phyloP scores from a whole-genome alignment of 2,888 invertebrate species.

The Mesorhabditis belari region DNA sequence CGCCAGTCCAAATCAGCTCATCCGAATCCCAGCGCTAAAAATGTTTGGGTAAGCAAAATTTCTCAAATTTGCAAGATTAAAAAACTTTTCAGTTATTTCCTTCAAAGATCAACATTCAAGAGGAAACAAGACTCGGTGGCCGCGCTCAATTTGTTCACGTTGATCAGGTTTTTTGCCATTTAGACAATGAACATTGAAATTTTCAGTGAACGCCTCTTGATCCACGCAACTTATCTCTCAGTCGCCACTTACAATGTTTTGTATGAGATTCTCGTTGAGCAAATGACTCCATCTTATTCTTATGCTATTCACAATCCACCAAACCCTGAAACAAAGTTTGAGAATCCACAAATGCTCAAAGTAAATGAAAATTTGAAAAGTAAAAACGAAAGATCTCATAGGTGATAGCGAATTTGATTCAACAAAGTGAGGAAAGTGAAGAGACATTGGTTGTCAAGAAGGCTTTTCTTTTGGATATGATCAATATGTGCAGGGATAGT shows the following conservation, averaged over 20 bases:
- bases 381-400: background rate
- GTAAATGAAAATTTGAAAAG: constrained; percentile 54
- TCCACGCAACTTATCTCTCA: constrained; percentile 80
- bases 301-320: constrained; percentile 77
- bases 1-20: constrained; percentile 88
- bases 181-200: no score
- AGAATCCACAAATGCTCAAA: constrained; percentile 82
- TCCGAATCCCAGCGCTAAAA: constrained; percentile 89
- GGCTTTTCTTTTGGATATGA: constrained; percentile 93
- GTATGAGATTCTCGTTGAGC: constrained; percentile 85
- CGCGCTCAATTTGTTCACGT: constrained; percentile 92
- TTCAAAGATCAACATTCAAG: constrained; percentile 59
- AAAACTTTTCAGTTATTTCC: constrained; percentile 20
- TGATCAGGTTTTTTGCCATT: constrained; percentile 60
- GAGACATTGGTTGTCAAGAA: constrained; percentile 82
- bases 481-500: constrained; percentile 90
- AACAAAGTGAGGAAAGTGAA: constrained; percentile 89
- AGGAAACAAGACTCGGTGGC: constrained; percentile 99
- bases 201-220: constrained; percentile 74
- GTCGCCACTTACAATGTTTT: constrained; percentile 95
- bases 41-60: constrained; percentile 69
- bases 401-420: constrained; percentile 84
- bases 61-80: background rate
- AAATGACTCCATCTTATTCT: constrained; percentile 86
- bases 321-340: constrained; percentile 40